These are phyloP conservation scores for Sinotaia quadrata DNA, from an alignment of 2,888 invertebrate genomes.

Conservation along the genomic window DNA sequence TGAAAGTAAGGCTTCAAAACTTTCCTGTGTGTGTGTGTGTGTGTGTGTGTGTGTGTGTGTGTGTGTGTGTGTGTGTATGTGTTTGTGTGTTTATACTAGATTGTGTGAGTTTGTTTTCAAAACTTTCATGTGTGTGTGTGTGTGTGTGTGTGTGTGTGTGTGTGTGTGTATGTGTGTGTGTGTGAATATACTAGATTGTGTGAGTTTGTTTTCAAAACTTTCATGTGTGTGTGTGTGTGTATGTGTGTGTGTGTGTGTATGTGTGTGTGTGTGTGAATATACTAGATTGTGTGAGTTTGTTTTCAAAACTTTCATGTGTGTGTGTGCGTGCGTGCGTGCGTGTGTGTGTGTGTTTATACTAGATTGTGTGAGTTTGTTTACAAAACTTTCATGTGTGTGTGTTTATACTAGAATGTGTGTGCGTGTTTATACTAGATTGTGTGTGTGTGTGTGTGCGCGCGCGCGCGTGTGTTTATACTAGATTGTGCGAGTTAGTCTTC, in stretches of 20 bases:
- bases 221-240: neutral
- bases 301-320: neutral
- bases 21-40: neutral
- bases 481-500: too few species aligned
- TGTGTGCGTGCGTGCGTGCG: neutral
- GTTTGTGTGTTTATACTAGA: neutral
- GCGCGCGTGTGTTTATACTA: too few species aligned
- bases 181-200: neutral
- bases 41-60: neutral
- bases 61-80: conserved; percentile 1
- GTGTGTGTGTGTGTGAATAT: too few species aligned
- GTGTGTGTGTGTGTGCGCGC: conserved; percentile 5
- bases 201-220: neutral
- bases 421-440: neutral
- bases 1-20: too few species aligned
- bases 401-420: neutral
- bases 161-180: conserved; percentile 1
- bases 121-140: neutral
- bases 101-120: too few species aligned
- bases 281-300: too few species aligned
- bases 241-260: neutral
- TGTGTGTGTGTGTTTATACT: conserved; percentile 2
- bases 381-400: neutral
- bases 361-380: neutral
- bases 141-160: conserved; percentile 4